These are phyloP conservation scores for Egretta garzetta DNA, from an alignment of 2,113 vertebrate species.

Conservation along the genomic window DNA sequence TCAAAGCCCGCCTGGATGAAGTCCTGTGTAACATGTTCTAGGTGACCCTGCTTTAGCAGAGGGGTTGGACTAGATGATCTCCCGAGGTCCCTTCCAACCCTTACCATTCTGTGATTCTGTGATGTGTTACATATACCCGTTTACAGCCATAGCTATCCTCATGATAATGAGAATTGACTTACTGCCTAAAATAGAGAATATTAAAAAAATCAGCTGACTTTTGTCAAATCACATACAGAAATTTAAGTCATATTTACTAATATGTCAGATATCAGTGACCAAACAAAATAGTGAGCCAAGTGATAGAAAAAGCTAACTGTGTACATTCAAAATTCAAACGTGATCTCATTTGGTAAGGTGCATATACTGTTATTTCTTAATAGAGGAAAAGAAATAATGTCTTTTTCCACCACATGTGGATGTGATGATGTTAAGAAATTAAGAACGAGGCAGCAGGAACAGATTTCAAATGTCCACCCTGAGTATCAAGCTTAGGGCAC, in stretches of 20 bases:
- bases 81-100: too few species aligned
- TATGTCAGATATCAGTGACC: background rate
- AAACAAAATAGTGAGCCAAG: background rate
- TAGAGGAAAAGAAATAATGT: background rate
- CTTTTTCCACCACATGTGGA: background rate
- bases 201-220: background rate
- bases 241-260: background rate
- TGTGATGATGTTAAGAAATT: background rate
- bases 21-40: too few species aligned
- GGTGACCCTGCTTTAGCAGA: too few species aligned
- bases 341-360: background rate
- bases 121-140: background rate
- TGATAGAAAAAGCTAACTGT: background rate
- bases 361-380: background rate
- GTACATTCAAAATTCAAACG: background rate
- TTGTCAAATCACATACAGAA: background rate
- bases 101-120: too few species aligned
- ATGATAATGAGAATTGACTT: background rate
- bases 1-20: too few species aligned
- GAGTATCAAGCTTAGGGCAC: background rate
- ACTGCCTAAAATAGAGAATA: background rate
- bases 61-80: too few species aligned
- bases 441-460: background rate
- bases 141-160: background rate
- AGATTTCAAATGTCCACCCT: background rate